Base-by-base conservation (phyloP, 2,113 vertebrate genomes). In the Megaleporinus macrocephalus region DNA sequence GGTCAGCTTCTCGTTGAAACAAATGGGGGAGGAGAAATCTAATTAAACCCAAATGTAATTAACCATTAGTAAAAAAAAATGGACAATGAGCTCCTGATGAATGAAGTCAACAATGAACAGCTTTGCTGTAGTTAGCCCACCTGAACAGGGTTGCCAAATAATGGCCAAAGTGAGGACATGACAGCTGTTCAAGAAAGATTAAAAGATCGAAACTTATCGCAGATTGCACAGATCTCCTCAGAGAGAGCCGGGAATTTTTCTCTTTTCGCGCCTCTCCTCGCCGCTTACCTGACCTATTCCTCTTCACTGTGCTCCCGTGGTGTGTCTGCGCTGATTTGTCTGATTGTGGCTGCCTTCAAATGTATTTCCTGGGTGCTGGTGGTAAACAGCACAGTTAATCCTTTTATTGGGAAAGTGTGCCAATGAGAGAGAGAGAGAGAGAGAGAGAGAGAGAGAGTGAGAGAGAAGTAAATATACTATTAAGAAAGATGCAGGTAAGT, bases 381-480 rank as follows among this genome's bases (percentile, higher is more conserved):
- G 66, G 66, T 44, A 70, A 70, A 70, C 66, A 70, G 66, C 22
- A 36, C 65, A 33, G 53, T 26, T 61, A 61, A 61, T 61, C 57
- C 57, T 61, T 11, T 61, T 61, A 26, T 61, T 24, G 69, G 22
- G 69, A 47, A n/a, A 47, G 22, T 5, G 41, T n/a, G 41, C n/a
- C 57, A 24, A 26, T 26, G 55, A 24, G 0, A 36, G 30, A 41
- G 22, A 3, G 20, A 36, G 24, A 27, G 4, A 12, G 16, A 53
- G 26, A 73, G 72, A 59, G 73, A 75, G 73, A 75, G 15, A 55
- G 49, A 30, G 26, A 27, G 16, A 55, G 9, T 12, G 18, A 44
- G 66, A 14, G 66, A 44, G 41, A 70, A 22, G 18, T 61, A 61
- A 61, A 61, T 61, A 26, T 13, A 5, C 9, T 61, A 12, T 14